These are phyloP conservation scores for Helicoverpa armigera DNA, from an alignment of 1,140 invertebrate species.

Conservation along the genomic window DNA sequence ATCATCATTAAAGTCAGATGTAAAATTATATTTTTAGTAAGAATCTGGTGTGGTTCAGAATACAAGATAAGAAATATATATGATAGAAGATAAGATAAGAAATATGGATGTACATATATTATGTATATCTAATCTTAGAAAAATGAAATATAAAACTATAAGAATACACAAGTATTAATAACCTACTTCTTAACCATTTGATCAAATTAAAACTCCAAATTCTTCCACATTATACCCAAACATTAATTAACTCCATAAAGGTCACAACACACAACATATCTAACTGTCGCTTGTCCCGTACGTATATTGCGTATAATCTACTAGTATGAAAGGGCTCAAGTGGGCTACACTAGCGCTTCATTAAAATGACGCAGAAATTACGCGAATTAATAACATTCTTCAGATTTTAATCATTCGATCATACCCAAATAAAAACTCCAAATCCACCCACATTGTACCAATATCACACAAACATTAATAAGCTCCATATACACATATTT, in stretches of 20 bases:
- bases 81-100: too few relatives aligned
- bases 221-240: background rate
- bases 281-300: background rate
- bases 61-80: too few relatives aligned
- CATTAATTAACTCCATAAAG: background rate
- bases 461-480: background rate
- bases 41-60: too few relatives aligned
- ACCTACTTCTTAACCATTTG: too few relatives aligned
- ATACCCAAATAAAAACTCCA: background rate
- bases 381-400: too few relatives aligned
- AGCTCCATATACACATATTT: background rate
- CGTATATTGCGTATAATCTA: slow-evolving; percentile 1
- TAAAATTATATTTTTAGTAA: too few relatives aligned
- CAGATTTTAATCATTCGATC: background rate
- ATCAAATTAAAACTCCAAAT: background rate
- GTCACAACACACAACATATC: background rate
- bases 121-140: too few relatives aligned
- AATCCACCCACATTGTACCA: background rate
- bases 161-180: too few relatives aligned
- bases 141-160: too few relatives aligned
- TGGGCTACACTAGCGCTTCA: slow-evolving; percentile 40
- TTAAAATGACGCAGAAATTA: slow-evolving; percentile 51
- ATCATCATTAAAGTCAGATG: too few relatives aligned
- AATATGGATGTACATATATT: too few relatives aligned
- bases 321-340: slow-evolving; percentile 22